These are phyloP conservation scores for Lasioglossum lativentre DNA, from an alignment of 2,888 invertebrate genomes.

Conservation along the genomic window DNA sequence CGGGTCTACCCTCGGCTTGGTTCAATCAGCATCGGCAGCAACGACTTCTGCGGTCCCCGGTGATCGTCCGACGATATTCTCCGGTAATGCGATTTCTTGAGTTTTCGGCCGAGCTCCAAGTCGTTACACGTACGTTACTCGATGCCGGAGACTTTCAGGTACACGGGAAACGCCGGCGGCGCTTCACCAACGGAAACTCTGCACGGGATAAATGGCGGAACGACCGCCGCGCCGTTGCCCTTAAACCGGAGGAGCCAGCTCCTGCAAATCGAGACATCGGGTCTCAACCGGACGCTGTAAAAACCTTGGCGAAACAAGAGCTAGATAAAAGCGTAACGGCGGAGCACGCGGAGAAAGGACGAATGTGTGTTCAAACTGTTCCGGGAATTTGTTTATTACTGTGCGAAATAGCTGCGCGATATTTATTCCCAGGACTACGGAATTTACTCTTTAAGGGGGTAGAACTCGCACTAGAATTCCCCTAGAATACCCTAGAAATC, in stretches of 20 bases:
- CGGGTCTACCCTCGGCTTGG: conserved; percentile 9
- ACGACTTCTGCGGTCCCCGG: conserved; percentile 25
- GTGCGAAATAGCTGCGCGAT: background rate
- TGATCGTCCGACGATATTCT: conserved; percentile 39
- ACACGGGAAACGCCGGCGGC: background rate
- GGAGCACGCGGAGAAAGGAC: background rate
- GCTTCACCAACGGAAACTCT: conserved; percentile 26
- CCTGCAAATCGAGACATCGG: conserved; percentile 31
- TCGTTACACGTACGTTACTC: conserved; percentile 55
- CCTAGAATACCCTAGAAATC: no score
- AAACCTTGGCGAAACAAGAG: background rate
- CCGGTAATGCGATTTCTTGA: conserved; percentile 45
- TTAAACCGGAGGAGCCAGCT: conserved; percentile 3
- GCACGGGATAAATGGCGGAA: background rate
- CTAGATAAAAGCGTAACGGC: conserved; percentile 29
- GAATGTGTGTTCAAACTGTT: background rate
- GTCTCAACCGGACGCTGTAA: background rate
- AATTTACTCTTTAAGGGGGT: background rate
- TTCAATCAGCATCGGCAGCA: conserved; percentile 47
- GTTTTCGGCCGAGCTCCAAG: conserved; percentile 56
- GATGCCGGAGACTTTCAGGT: conserved; percentile 10
- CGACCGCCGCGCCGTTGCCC: conserved; percentile 24
- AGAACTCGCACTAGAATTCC: no score
- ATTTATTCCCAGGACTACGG: background rate
- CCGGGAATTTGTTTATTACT: background rate